Conservation (phyloP, 2,888 invertebrate species). For the Penaeus monodon region DNA sequence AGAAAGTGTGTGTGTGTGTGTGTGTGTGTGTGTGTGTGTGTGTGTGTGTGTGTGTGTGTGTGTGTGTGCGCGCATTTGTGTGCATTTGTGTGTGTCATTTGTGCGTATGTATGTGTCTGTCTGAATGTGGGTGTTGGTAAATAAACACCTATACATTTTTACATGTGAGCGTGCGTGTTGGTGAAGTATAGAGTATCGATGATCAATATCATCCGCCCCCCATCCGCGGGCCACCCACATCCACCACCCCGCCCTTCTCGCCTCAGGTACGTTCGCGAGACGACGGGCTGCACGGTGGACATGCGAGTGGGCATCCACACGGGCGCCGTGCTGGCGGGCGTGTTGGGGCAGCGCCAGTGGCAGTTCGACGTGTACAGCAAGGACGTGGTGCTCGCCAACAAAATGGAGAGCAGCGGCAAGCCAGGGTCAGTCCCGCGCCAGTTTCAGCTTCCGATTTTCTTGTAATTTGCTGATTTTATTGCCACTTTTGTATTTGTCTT, state of each 20-base stretch:
- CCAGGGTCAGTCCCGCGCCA: conserved; percentile 80
- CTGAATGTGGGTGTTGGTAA: too few species aligned
- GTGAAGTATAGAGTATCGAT: not conserved
- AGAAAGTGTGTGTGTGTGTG: too few species aligned
- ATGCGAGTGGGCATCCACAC: conserved; percentile 95
- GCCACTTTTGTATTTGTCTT: too few species aligned
- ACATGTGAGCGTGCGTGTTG: not conserved
- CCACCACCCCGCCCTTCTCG: not conserved
- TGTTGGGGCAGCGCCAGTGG: conserved; percentile 94
- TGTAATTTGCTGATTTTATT: too few species aligned
- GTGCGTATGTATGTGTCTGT: too few species aligned
- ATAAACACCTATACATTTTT: not conserved
- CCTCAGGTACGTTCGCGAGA: conserved; percentile 88
- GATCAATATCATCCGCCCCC: too few species aligned
- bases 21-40: too few species aligned
- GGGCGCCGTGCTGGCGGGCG: conserved; percentile 92
- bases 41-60: too few species aligned
- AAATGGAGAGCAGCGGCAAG: conserved; percentile 96
- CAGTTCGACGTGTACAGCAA: conserved; percentile 97
- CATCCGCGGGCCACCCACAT: not conserved
- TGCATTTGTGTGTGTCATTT: too few species aligned
- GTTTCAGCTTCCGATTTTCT: too few species aligned
- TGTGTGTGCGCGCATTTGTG: too few species aligned
- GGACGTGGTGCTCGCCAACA: conserved; percentile 94
- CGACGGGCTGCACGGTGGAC: conserved; percentile 92